These are phyloP conservation scores for Hyalella azteca DNA, from an alignment of 2,888 invertebrate genomes.

Conservation along the genomic window DNA sequence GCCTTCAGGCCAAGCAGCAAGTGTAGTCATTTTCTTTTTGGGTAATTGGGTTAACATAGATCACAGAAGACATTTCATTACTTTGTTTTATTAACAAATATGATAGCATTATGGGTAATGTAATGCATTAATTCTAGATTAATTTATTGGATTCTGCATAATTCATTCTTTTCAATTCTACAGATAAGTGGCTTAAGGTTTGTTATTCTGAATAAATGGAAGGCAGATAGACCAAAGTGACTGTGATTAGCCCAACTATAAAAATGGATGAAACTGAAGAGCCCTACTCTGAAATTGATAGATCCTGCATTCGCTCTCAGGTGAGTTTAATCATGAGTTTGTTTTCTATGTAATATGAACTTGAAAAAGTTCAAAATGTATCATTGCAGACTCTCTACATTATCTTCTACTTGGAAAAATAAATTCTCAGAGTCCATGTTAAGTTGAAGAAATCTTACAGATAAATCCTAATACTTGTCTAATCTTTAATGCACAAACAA, in stretches of 20 bases:
- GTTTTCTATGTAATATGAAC: not conserved
- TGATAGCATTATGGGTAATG: too few relatives aligned
- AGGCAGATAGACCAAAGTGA: too few relatives aligned
- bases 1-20: too few relatives aligned
- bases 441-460: not conserved
- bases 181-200: too few relatives aligned
- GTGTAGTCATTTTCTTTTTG: too few relatives aligned
- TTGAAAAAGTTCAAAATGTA: not conserved
- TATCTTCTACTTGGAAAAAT: not conserved
- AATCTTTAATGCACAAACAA: not conserved
- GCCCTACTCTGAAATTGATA: not conserved
- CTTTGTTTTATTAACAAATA: too few relatives aligned
- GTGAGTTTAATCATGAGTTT: not conserved
- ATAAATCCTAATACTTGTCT: not conserved
- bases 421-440: not conserved
- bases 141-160: too few relatives aligned
- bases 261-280: not conserved
- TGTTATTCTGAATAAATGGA: too few relatives aligned
- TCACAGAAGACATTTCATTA: too few relatives aligned
- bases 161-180: too few relatives aligned
- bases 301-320: not conserved
- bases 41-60: too few relatives aligned
- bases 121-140: too few relatives aligned
- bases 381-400: not conserved
- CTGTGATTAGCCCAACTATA: not conserved